Base-by-base conservation (phyloP, 1,140 invertebrate species). In the Anadara kagoshimensis region DNA sequence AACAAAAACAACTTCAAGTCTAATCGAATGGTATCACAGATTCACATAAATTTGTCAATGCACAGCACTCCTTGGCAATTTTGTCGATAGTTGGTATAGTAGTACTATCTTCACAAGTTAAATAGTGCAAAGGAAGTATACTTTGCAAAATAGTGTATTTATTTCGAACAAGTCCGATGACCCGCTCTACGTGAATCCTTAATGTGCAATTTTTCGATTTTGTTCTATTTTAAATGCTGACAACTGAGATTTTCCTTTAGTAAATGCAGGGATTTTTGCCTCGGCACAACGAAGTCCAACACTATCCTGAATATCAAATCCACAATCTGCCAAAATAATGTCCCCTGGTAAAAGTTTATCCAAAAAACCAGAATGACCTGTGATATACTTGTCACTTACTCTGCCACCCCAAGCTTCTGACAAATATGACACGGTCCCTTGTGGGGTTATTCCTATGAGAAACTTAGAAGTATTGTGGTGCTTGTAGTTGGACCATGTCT, bases 191-290 rank as follows among this genome's bases (percentile, higher is more conserved):
- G 49, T 78, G 61, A 18, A 69, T 74, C 20, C 67, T 22, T 0
- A 78, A 74, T 41, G 36, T 53, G 76, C 66, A 45, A 78, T 44
- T 44, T 74, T 73, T 47, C 76, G 49, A 14, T 66, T 73, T 12
- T 11, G n/a, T 41, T 74, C 75, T 24, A 73, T 18, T 22, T 62
- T 73, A 47, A 56, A 41, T 20, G 65, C 20, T 20, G 51, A 68
- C 24, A 73, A 43, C 51, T 78, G 78, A 43, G 18, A 14, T 62
- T 75, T 73, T 24, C 80, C 67, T 64, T 66, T 68, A 7, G 73
- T 78, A 62, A 76, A 76, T 24, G 47, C 57, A 22, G 77, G 73
- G 10, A 76, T 72, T 14, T 49, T 69, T 14, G 73, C 44, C 36
- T 76, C 66, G 18, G 56, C 29, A 58, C 64, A 14, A 14, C 16